Base-by-base conservation (phyloP, 2,113 vertebrate genomes). In the Sander lucioperca region DNA sequence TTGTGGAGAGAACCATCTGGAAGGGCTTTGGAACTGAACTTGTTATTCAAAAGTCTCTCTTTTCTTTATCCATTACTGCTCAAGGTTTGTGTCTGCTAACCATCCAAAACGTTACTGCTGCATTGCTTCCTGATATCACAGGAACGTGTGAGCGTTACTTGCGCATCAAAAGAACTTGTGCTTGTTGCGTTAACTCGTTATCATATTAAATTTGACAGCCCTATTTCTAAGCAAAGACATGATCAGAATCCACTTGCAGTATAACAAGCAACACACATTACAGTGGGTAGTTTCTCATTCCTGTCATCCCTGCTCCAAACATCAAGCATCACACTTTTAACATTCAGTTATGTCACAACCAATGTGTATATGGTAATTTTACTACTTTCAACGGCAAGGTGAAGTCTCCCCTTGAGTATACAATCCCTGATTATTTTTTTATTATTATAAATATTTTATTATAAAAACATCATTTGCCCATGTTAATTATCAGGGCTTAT, bases 401-500 rank as follows among this genome's bases (percentile, higher is more conserved):
- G 51, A 65, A 25, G 45, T 59, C 57, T 72, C 27, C 58, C 51
- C 47, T 53, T 72, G 51, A 48, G 58, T 74, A 33, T 6, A 58
- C 33, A 64, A 43, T 30, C 5, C 30, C 27, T 73, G 21, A 65
- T 79, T 66, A 70, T 64, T 6, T 25, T 25, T 25, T 25, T 25
- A 25, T 25, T 25, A 2, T 25, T 25, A 25, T 25, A 25, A 25
- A 25, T 25, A 76, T 62, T 53, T 71, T 47, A 74, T 73, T 57
- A 57, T 30, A 68, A 61, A 39, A 69, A 79, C 18, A 67, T 57
- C 61, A 77, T 78, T 74, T 61, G 16, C 10, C 47, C 8, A 21
- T 48, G 48, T 80, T 64, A 73, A 58, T n/a, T 64, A 14, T 36
- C n/a, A 61, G 39, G 21, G 19, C 23, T 73, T 65, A 82, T 86